Conservation (phyloP, 2,113 vertebrate species). For the Odontophorus gujanensis region DNA sequence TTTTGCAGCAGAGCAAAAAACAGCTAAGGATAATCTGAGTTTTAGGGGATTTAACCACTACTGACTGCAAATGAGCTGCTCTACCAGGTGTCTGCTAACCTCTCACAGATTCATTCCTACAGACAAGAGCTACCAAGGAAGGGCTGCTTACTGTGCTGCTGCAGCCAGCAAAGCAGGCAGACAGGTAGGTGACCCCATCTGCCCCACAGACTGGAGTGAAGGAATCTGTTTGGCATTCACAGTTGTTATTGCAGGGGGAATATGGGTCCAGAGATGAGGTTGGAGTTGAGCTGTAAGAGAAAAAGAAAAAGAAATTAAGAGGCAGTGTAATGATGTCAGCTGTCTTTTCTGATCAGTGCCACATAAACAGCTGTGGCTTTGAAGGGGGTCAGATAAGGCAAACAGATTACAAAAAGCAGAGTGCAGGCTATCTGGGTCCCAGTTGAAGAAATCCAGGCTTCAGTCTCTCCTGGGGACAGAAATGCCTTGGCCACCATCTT, state of each 20-base stretch:
- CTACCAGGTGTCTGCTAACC: fast-evolving
- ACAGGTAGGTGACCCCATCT: constrained; percentile 94
- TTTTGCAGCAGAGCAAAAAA: not conserved
- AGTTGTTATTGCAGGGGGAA: constrained; percentile 90
- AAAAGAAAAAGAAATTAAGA: not conserved
- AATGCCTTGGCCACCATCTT: not conserved
- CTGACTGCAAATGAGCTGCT: not conserved
- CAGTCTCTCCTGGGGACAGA: not conserved
- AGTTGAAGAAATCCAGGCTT: not conserved
- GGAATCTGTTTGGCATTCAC: constrained; percentile 94
- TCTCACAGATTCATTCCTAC: not conserved
- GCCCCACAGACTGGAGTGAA: constrained; percentile 96
- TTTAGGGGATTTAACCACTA: not conserved
- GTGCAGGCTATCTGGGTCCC: not conserved
- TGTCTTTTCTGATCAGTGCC: not conserved
- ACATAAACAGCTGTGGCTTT: not conserved
- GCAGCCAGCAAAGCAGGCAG: constrained; percentile 97
- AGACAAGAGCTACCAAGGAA: fast-evolving
- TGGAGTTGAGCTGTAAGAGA: constrained; percentile 82
- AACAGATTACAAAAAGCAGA: not conserved
- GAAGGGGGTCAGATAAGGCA: not conserved
- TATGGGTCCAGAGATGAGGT: constrained; percentile 83
- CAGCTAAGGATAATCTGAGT: not conserved
- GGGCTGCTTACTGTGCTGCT: constrained; percentile 72
- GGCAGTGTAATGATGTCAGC: not conserved